Evolutionary conservation across 2,113 vertebrate genomes (phyloP), one percentile per base, ranked within the genome.

Genomic region (Fukomys damarensis): DNA sequence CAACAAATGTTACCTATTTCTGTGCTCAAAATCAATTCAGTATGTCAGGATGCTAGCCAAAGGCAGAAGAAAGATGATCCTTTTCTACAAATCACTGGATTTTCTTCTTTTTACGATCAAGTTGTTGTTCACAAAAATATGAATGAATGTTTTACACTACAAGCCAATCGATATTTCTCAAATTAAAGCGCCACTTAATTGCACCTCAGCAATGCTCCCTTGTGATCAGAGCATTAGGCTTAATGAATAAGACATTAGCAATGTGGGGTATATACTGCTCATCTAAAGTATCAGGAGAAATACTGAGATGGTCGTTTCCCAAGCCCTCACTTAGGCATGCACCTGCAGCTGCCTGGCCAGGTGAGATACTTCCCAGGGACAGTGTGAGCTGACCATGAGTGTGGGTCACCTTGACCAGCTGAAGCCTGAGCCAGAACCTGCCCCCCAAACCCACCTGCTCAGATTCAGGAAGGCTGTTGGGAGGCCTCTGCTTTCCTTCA

Each of bases 131-230:
- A 80, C 66, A 91, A 93, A 92, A 86, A 89, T 70, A 32, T 65
- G 93, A 96, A 96, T 86, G 83, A 89, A 70, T 0, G 0, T 88
- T 93, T 77, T 65, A 92, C 3, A 0, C 59, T 22, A 56, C n/a
- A 85, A 49, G 68, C 70, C 52, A 46, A 93, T 97, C 95, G 92
- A 96, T 81, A 95, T 96, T 92, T 96, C 94, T 96, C 88, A 96
- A 95, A 96, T 97, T 96, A 96, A 97, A 95, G 92, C 49, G 74
- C 41, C 43, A n/a, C 70, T 95, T 97, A 91, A 96, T 94, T 92
- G 94, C 85, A 85, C 68, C 94, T 93, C 76, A 41, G 90, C 87
- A 95, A 83, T 41, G 46, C 46, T 96, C 96, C 92, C 95, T 90
- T 43, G 96, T 93, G 96, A 97, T 56, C 3, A 0, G 52, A 56